Percentiles rank a stretch among this genome's conserved stretches.
phyloP scores from a whole-genome alignment of 1,140 invertebrate species.

The Plectrocnemia conspersa region DNA sequence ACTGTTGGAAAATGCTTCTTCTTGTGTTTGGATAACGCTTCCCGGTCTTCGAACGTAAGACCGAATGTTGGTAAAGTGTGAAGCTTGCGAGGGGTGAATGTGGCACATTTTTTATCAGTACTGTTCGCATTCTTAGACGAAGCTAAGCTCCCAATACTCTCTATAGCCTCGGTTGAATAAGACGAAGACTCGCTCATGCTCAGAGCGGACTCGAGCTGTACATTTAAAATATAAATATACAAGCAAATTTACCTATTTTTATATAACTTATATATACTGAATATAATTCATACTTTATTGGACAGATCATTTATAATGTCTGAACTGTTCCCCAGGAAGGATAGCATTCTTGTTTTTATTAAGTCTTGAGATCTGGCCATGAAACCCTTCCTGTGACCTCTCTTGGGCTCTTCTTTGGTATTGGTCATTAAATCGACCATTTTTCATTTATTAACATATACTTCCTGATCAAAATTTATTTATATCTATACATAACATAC shows the following conservation, averaged over 20 bases:
- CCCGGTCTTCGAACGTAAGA: conserved; percentile 48
- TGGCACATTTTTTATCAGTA: background rate
- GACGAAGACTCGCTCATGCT: conserved; percentile 33
- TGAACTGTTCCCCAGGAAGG: conserved; percentile 47
- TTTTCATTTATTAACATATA: conserved; percentile 6
- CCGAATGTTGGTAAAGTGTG: conserved; percentile 36
- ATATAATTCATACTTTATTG: conserved; percentile 41
- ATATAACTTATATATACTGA: conserved; percentile 3
- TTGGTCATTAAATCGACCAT: conserved; percentile 30
- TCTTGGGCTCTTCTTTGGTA: conserved; percentile 30
- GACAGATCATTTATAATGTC: conserved; percentile 47
- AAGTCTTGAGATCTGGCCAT: conserved; percentile 46
- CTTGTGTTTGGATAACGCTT: conserved; percentile 47
- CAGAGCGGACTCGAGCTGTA: conserved; percentile 34
- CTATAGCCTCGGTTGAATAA: conserved; percentile 27
- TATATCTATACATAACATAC: too few species aligned
- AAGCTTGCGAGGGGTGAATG: conserved; percentile 23
- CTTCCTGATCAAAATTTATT: background rate
- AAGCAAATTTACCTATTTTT: background rate
- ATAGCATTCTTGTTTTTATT: conserved; percentile 46
- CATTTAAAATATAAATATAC: background rate
- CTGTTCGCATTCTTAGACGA: conserved; percentile 4
- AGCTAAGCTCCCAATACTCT: conserved; percentile 13
- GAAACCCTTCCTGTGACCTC: conserved; percentile 42
- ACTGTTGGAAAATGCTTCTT: conserved; percentile 43